Percentiles rank a stretch among this genome's conserved stretches.
phyloP scores from a whole-genome alignment of 2,797 vertebrate species.

The Pristis pectinata region DNA sequence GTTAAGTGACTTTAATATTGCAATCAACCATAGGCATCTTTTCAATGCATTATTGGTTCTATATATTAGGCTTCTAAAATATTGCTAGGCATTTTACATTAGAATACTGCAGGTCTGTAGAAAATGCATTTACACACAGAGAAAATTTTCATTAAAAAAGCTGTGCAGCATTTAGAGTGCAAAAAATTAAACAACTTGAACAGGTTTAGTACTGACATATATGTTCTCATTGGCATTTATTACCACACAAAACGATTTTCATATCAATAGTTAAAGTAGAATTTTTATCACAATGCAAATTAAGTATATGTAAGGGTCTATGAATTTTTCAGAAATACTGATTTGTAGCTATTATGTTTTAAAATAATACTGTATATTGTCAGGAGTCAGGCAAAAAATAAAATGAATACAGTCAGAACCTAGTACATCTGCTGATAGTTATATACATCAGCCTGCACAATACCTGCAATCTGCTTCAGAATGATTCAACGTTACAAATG shows the following conservation, averaged over 20 bases:
- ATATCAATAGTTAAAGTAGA: not conserved
- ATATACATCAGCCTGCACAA: conserved; percentile 8
- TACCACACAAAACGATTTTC: not conserved
- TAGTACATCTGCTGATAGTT: not conserved
- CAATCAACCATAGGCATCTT: not conserved
- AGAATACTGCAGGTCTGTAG: not conserved
- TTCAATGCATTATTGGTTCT: not conserved
- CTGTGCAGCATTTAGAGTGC: not conserved
- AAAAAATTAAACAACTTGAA: not conserved
- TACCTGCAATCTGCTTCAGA: conserved; percentile 12
- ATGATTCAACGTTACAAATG: conserved; percentile 19
- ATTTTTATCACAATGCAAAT: not conserved
- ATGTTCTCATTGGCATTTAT: not conserved
- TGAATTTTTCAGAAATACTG: not conserved
- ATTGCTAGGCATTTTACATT: not conserved
- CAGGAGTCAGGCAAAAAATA: not conserved
- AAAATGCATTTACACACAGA: not conserved
- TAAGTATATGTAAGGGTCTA: not conserved
- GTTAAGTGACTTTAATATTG: not conserved
- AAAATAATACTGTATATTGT: not conserved
- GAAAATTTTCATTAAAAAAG: not conserved
- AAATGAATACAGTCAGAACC: not conserved
- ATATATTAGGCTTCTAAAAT: not conserved
- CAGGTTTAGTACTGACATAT: not conserved
- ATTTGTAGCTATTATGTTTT: not conserved